These are phyloP conservation scores for Zaprionus inermis DNA, from an alignment of 1,140 invertebrate species.

Conservation along the genomic window DNA sequence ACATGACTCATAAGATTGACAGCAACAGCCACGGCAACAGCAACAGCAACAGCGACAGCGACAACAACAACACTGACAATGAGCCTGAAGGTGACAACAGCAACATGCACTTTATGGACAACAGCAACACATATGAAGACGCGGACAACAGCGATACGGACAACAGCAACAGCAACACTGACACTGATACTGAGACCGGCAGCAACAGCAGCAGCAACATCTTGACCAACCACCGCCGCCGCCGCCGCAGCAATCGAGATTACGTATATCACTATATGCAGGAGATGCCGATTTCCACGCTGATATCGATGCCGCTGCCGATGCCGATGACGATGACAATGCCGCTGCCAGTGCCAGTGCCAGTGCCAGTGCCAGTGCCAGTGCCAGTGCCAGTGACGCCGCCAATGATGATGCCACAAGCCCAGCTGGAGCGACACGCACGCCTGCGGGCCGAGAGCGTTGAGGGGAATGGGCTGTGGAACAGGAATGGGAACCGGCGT, in stretches of 20 bases:
- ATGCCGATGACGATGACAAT: constrained; percentile 7
- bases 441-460: neutral
- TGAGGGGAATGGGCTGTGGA: neutral
- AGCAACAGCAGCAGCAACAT: neutral
- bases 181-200: neutral
- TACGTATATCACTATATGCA: constrained; percentile 18
- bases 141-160: neutral
- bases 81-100: constrained; percentile 4
- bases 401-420: neutral
- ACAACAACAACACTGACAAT: neutral
- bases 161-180: neutral
- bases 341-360: neutral
- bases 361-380: neutral
- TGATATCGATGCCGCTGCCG: constrained; percentile 15
- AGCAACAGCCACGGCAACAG: constrained; percentile 8
- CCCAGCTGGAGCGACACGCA: neutral
- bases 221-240: neutral
- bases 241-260: constrained; percentile 24
- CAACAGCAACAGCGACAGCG: neutral
- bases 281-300: neutral
- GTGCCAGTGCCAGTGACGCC: neutral
- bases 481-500: neutral
- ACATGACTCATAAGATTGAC: neutral
- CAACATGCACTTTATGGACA: constrained; percentile 2
- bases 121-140: neutral